Conservation (phyloP, 53 echinoderm and acorn worm genomes). For the Actinopyga echinites region DNA sequence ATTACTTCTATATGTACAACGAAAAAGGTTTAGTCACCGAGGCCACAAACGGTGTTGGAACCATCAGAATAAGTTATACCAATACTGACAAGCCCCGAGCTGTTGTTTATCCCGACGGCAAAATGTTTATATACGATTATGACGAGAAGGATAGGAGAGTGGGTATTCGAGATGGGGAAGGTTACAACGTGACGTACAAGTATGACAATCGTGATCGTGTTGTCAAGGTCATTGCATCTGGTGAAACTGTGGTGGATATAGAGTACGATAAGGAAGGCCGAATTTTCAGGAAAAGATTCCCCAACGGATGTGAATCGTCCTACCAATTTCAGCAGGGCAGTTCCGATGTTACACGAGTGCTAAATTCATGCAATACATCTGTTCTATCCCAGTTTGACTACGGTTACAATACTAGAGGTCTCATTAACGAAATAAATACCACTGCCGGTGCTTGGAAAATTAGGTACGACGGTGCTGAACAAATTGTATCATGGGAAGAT, state of each 20-base stretch:
- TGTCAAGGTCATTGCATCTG: constrained; percentile 14
- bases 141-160: constrained; percentile 26
- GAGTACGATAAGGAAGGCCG: constrained; percentile 41
- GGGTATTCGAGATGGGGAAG: constrained; percentile 27
- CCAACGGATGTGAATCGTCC: constrained; percentile 42
- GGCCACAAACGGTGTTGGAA: constrained; percentile 56
- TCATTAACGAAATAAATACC: constrained; percentile 25
- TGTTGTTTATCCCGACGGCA: constrained; percentile 52
- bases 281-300: neutral
- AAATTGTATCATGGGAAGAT: constrained; percentile 47
- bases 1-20: constrained; percentile 42
- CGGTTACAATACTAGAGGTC: constrained; percentile 19
- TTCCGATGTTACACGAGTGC: neutral
- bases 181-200: constrained; percentile 24
- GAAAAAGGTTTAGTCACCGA: constrained; percentile 53
- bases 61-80: constrained; percentile 46
- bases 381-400: constrained; percentile 17
- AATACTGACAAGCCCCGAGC: constrained; percentile 11
- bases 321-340: constrained; percentile 6
- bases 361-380: constrained; percentile 1
- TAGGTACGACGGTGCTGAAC: constrained; percentile 48
- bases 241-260: neutral
- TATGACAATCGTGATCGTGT: constrained; percentile 39
- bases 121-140: constrained; percentile 41
- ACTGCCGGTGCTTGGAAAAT: constrained; percentile 36